phyloP scores from a whole-genome alignment of 2,888 invertebrate species.

The Linyphia triangularis region DNA sequence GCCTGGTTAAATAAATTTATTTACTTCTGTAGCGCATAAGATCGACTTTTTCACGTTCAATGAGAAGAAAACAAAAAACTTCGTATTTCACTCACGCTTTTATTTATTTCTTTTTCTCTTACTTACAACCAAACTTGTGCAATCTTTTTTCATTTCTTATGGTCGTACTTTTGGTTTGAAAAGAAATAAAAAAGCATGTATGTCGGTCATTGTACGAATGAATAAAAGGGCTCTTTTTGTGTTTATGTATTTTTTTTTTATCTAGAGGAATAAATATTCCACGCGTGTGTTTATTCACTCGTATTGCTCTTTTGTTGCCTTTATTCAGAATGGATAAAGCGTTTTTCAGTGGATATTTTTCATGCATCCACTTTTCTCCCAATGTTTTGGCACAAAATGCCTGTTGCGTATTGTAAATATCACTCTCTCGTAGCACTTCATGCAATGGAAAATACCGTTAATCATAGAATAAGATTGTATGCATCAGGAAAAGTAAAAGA shows the following conservation, averaged over 20 bases:
- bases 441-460: neutral
- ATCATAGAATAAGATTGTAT: neutral
- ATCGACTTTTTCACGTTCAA: conserved; percentile 18
- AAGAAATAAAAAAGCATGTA: conserved; percentile 14
- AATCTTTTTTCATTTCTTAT: conserved; percentile 18
- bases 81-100: neutral
- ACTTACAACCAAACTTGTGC: conserved; percentile 10
- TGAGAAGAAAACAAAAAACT: neutral
- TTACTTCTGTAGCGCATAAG: neutral
- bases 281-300: conserved; percentile 32
- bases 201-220: conserved; percentile 25
- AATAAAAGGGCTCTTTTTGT: conserved; percentile 8
- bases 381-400: conserved; percentile 18
- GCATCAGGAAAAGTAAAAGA: no score
- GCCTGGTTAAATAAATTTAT: conserved; percentile 32
- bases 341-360: conserved; percentile 27
- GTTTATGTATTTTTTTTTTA: conserved; percentile 14
- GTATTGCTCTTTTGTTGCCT: conserved; percentile 22
- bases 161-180: neutral
- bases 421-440: neutral
- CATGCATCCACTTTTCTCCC: conserved; percentile 9
- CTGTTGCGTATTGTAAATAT: conserved; percentile 19
- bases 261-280: conserved; percentile 34
- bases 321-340: conserved; percentile 38
- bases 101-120: neutral